Evolutionary conservation across 2,888 invertebrate species (phyloP), one percentile per base, ranked within the genome.

Genomic region (Saturnia pavonia): DNA sequence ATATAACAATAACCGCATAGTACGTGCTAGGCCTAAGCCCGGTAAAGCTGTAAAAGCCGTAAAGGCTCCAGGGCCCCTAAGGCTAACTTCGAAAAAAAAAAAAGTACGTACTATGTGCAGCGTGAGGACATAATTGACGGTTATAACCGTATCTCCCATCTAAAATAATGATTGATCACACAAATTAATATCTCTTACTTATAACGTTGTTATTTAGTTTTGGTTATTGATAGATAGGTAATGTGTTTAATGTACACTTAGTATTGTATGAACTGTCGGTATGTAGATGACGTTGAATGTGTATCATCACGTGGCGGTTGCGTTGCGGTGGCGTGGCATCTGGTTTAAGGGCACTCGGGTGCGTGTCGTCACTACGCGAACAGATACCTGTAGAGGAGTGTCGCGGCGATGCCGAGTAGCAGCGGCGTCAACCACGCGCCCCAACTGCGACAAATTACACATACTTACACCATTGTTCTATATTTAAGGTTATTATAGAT

Each of bases 341-440:
- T 63, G 68, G 19, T 71, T 63, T 16, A 27, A 54, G 54, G 43
- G 71, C 42, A n/a, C n/a, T n/a, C n/a, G n/a, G n/a, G n/a, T n/a
- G 72, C 25, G 57, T 42, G 66, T 22, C 27, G 72, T n/a, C 75
- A 79, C 93, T 95, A 91, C 87, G 92, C 91, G 90, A 96, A 96
- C 87, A 96, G 95, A 88, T 95, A 95, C 85, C 96, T 95, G 90
- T 96, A 96, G 78, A 96, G 89, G 77, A 96, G 80, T 74, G 96
- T 96, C 79, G 96, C 96, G 71, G 95, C 89, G 75, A 96, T 82
- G 74, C 96, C 96, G 82, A 96, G 92, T 80, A 95, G 87, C 81
- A 96, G 90, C 77, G 96, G 96, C 83, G 96, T 82, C 82, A 96
- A 86, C 96, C 96, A 96, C 63, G 96, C 94, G 83, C 95, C 95